phyloP scores from a whole-genome alignment of 2,113 vertebrate genomes.

The Motacilla alba region DNA sequence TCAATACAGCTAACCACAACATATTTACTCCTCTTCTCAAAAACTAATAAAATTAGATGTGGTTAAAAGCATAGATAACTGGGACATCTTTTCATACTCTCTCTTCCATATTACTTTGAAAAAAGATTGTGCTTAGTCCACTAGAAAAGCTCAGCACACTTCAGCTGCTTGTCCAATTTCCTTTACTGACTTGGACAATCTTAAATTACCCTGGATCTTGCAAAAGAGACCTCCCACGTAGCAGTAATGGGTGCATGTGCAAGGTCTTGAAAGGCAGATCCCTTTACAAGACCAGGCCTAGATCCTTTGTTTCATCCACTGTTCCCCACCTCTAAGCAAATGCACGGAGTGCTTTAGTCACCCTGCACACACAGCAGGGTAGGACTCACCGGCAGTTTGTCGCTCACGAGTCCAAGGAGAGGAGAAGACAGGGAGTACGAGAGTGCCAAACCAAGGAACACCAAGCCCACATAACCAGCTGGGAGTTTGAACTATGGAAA shows the following conservation, averaged over 20 bases:
- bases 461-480: slow-evolving; percentile 86
- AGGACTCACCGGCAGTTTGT: slow-evolving; percentile 87
- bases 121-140: background rate
- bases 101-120: background rate
- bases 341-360: background rate
- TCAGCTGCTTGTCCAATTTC: background rate
- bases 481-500: slow-evolving; percentile 82
- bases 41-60: background rate
- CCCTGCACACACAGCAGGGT: background rate
- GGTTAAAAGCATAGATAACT: background rate
- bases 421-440: slow-evolving; percentile 87
- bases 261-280: background rate
- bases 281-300: background rate
- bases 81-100: background rate
- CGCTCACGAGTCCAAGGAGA: slow-evolving; percentile 83
- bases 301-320: background rate
- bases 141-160: background rate
- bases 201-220: background rate
- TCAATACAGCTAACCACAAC: background rate
- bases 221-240: background rate
- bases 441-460: slow-evolving; percentile 86
- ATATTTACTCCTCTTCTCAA: background rate
- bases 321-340: background rate
- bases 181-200: background rate
- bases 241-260: background rate